Evolutionary conservation across 2,888 invertebrate genomes (phyloP).

Genomic region (Hesperia comma): DNA sequence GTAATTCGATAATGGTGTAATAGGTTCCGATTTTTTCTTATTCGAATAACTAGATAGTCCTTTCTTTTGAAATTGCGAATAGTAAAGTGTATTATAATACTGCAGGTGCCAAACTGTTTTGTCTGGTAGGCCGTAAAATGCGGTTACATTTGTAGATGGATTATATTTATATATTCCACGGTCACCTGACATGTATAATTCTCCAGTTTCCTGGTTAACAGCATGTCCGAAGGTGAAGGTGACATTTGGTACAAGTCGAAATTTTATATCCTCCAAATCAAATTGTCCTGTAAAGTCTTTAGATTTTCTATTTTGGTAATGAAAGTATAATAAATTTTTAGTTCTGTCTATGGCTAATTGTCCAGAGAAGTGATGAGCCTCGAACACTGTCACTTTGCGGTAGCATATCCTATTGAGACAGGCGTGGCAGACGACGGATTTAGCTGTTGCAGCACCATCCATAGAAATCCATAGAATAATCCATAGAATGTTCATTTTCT

Average conservation of each 20-base stretch:
- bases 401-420: constrained; percentile 66
- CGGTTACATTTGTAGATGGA: constrained; percentile 51
- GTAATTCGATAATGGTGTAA: constrained; percentile 54
- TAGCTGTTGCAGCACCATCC: constrained; percentile 39
- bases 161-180: constrained; percentile 62
- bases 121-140: constrained; percentile 52
- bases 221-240: constrained; percentile 65
- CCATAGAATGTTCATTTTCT: constrained; percentile 47
- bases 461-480: constrained; percentile 42
- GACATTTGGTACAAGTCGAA: constrained; percentile 54
- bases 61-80: constrained; percentile 55
- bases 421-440: constrained; percentile 56
- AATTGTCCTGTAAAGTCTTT: constrained; percentile 61
- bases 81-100: constrained; percentile 60
- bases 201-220: constrained; percentile 58
- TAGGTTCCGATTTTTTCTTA: constrained; percentile 49
- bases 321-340: constrained; percentile 63
- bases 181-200: constrained; percentile 61
- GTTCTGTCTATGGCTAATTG: constrained; percentile 65
- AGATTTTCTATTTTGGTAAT: constrained; percentile 54
- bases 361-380: constrained; percentile 59
- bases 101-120: constrained; percentile 70
- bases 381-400: constrained; percentile 55
- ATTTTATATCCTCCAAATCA: constrained; percentile 58
- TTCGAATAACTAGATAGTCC: constrained; percentile 57